Conservation (phyloP, 1,140 invertebrate species). For the Bathynomus jamesi region DNA sequence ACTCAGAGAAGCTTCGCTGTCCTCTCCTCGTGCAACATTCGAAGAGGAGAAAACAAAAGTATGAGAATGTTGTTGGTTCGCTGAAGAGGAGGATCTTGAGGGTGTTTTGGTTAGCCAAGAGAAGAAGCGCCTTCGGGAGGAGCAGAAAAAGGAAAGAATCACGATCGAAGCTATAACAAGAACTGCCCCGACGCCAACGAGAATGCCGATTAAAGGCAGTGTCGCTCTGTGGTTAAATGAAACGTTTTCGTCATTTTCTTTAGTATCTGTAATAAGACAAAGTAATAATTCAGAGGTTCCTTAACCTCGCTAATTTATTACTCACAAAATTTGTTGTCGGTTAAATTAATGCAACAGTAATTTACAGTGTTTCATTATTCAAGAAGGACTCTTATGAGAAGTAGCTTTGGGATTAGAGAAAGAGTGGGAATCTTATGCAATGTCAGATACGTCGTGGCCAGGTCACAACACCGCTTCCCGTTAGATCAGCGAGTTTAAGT, state of each 20-base stretch:
- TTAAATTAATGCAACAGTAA: no score
- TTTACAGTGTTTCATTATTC: no score
- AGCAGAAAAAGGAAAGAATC: neutral
- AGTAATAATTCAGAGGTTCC: no score
- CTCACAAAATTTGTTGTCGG: no score
- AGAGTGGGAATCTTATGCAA: no score
- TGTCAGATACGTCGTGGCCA: no score
- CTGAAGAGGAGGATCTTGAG: neutral
- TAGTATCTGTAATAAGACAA: no score
- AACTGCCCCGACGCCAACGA: neutral
- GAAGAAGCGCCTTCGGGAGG: neutral
- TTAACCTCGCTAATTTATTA: no score
- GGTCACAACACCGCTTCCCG: no score
- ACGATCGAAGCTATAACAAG: neutral
- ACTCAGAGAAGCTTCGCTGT: neutral
- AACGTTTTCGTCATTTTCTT: neutral
- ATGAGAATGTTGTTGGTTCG: neutral
- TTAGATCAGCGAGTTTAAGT: no score
- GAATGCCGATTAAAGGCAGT: neutral
- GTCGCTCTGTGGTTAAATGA: neutral
- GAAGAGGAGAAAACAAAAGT: neutral
- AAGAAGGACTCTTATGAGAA: no score
- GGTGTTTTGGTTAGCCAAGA: neutral
- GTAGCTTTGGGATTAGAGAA: no score
- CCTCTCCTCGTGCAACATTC: neutral